These are phyloP conservation scores for Meloidogyne chitwoodi DNA, from an alignment of 1,140 invertebrate species.

Conservation along the genomic window DNA sequence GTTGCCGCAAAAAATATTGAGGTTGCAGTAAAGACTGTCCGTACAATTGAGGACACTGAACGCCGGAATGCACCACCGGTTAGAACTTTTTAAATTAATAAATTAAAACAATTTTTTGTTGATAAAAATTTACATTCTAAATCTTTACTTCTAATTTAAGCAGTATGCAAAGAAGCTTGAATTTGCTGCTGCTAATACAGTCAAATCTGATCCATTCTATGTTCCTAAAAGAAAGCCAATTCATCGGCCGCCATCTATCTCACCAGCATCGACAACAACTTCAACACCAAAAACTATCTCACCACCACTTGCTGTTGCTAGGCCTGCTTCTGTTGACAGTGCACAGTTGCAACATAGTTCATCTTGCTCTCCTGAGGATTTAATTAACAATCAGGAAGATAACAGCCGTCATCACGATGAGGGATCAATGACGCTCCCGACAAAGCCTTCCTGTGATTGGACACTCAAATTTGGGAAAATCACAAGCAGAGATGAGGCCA, in stretches of 20 bases:
- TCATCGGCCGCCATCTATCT: slow-evolving; percentile 14
- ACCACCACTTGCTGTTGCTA: slow-evolving; percentile 5
- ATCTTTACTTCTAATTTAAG: background rate
- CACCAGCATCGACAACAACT: slow-evolving; percentile 17
- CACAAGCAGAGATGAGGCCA: background rate
- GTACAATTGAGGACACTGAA: background rate
- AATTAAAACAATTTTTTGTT: background rate
- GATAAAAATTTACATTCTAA: no score
- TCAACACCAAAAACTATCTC: slow-evolving; percentile 19
- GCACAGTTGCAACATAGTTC: slow-evolving; percentile 12
- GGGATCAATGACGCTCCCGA: slow-evolving; percentile 14
- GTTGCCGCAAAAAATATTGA: background rate
- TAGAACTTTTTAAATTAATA: background rate
- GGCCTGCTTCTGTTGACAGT: slow-evolving; percentile 18
- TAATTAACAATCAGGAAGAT: background rate
- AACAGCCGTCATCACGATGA: background rate
- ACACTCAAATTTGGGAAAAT: slow-evolving; percentile 3
- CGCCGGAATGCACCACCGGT: background rate
- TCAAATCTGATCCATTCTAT: slow-evolving; percentile 11
- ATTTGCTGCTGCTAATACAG: background rate
- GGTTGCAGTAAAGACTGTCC: background rate
- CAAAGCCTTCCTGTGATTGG: slow-evolving; percentile 17
- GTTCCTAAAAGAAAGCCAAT: slow-evolving; percentile 5
- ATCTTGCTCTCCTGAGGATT: slow-evolving; percentile 17
- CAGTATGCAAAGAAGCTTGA: background rate